These are phyloP conservation scores for Cephus sareptanus DNA, from an alignment of 2,888 invertebrate species.

Conservation along the genomic window DNA sequence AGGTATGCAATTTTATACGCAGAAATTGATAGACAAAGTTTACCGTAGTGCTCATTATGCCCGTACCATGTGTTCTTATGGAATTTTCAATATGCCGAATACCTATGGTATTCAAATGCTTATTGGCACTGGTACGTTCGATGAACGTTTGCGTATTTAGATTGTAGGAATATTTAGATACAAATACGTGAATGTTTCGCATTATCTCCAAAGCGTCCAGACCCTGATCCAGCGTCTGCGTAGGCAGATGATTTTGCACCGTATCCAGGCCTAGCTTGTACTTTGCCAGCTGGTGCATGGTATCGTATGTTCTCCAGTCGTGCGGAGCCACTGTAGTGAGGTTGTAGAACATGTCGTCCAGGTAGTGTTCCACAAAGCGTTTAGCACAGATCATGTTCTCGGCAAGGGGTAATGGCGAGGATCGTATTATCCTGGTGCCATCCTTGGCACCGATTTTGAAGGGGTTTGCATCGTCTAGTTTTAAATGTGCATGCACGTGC, in stretches of 20 bases:
- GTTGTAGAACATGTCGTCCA: constrained; percentile 96
- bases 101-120: constrained; percentile 94
- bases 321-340: constrained; percentile 96
- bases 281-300: constrained; percentile 93
- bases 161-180: constrained; percentile 93
- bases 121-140: constrained; percentile 90
- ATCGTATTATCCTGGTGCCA: constrained; percentile 69
- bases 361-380: constrained; percentile 83
- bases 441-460: constrained; percentile 73
- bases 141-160: constrained; percentile 96
- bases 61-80: constrained; percentile 95
- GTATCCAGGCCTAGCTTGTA: constrained; percentile 84
- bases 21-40: constrained; percentile 95
- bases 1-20: constrained; percentile 90
- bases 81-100: constrained; percentile 97
- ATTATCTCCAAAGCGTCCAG: constrained; percentile 97
- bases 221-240: constrained; percentile 96
- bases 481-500: constrained; percentile 91
- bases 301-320: constrained; percentile 97
- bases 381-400: constrained; percentile 51
- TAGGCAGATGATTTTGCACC: constrained; percentile 93
- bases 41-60: constrained; percentile 94
- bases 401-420: constrained; percentile 44
- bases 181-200: constrained; percentile 95
- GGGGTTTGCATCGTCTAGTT: constrained; percentile 79